Conservation (phyloP, 2,888 invertebrate genomes). For the Imbricaverruca yamaguchii region DNA sequence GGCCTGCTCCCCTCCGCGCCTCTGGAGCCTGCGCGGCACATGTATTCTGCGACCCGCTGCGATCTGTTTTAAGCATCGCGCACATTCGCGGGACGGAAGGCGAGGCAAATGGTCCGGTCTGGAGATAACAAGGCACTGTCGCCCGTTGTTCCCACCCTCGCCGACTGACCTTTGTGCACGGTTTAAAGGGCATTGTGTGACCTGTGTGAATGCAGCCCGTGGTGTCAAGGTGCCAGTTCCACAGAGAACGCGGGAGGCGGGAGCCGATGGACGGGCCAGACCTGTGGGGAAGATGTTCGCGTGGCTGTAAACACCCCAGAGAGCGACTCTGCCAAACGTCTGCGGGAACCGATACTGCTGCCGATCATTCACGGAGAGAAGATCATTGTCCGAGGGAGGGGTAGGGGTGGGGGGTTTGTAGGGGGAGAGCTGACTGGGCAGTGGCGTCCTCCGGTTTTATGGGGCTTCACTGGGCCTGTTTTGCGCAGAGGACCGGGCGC, state of each 20-base stretch:
- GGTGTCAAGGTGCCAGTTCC: neutral
- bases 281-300: neutral
- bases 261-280: neutral
- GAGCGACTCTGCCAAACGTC: neutral
- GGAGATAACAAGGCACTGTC: neutral
- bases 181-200: slow-evolving; percentile 11
- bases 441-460: neutral
- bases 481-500: neutral
- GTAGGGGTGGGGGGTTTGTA: neutral
- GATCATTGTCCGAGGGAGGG: neutral
- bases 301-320: neutral
- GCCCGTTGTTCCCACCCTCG: neutral
- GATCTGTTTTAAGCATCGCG: neutral
- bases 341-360: neutral
- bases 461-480: neutral
- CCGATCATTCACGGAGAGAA: neutral
- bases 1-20: neutral
- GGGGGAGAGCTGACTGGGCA: neutral
- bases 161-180: neutral
- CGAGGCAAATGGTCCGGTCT: neutral
- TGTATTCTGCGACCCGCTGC: neutral
- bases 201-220: neutral
- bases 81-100: neutral
- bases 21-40: too few relatives aligned
- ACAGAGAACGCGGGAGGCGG: neutral